Conservation (phyloP, 1,140 invertebrate species). For the Tetramorium parvispinum region DNA sequence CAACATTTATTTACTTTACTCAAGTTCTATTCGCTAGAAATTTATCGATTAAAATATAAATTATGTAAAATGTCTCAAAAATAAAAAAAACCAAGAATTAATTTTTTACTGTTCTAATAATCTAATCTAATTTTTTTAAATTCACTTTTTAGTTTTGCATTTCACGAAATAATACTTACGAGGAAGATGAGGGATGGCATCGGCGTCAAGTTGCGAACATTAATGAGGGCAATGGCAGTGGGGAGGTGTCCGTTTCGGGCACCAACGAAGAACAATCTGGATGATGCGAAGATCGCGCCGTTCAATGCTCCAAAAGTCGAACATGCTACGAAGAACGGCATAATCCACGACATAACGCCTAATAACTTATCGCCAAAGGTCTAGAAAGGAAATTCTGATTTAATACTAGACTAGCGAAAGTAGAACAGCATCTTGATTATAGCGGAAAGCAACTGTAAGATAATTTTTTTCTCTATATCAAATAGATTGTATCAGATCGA, state of each 20-base stretch:
- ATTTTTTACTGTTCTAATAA: background rate
- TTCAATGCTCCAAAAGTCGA: slow-evolving; percentile 95
- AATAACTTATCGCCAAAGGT: slow-evolving; percentile 92
- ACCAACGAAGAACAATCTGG: slow-evolving; percentile 96
- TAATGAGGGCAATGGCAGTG: slow-evolving; percentile 93
- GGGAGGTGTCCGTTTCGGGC: slow-evolving; percentile 96
- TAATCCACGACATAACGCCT: slow-evolving; percentile 91
- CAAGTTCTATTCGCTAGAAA: background rate
- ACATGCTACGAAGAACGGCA: slow-evolving; percentile 94
- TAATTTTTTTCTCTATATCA: background rate
- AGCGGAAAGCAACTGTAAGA: background rate
- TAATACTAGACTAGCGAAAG: background rate
- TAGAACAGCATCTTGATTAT: slow-evolving; percentile 1
- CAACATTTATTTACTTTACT: slow-evolving; percentile 10
- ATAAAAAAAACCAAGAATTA: background rate
- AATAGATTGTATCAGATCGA: background rate
- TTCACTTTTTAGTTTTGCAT: background rate
- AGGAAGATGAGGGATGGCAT: slow-evolving; percentile 94
- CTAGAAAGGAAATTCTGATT: slow-evolving; percentile 84
- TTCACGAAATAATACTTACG: slow-evolving; percentile 86
- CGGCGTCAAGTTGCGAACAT: slow-evolving; percentile 92
- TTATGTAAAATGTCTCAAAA: background rate
- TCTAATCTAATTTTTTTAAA: background rate
- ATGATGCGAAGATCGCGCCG: slow-evolving; percentile 96
- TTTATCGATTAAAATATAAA: background rate